These are phyloP conservation scores for Spodoptera littoralis DNA, from an alignment of 2,888 invertebrate genomes.

Conservation along the genomic window DNA sequence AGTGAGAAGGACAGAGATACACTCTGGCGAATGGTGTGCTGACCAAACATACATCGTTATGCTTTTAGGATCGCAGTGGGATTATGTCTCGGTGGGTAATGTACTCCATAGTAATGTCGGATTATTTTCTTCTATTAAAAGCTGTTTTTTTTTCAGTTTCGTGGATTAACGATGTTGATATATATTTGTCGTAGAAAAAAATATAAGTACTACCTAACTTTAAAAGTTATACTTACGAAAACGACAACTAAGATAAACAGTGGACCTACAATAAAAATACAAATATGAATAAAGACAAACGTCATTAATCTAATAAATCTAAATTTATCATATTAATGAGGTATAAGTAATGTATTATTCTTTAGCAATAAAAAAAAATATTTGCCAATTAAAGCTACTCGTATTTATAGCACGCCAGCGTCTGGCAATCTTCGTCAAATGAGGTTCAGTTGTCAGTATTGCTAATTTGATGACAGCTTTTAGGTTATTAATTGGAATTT, in stretches of 20 bases:
- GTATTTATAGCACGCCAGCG: constrained; percentile 3
- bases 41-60: constrained; percentile 72
- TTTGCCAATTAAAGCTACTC: constrained; percentile 21
- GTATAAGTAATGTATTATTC: no score
- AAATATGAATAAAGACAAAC: no score
- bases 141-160: constrained; percentile 34
- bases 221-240: no score
- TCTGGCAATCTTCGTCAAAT: constrained; percentile 26
- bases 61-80: constrained; percentile 69
- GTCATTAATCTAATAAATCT: no score
- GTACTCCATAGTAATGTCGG: constrained; percentile 39
- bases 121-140: constrained; percentile 48
- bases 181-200: no score
- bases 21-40: constrained; percentile 59
- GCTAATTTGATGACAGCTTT: constrained; percentile 18
- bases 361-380: neutral
- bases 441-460: constrained; percentile 27
- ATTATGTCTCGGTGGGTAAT: constrained; percentile 58
- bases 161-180: constrained; percentile 18
- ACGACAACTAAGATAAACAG: neutral
- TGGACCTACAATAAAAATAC: no score
- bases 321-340: no score
- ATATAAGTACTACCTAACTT: no score
- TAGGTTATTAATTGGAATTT: constrained; percentile 20
- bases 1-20: constrained; percentile 27